Evolutionary conservation across 2,888 invertebrate genomes (phyloP).

Genomic region (Phrixothrix hirtus): DNA sequence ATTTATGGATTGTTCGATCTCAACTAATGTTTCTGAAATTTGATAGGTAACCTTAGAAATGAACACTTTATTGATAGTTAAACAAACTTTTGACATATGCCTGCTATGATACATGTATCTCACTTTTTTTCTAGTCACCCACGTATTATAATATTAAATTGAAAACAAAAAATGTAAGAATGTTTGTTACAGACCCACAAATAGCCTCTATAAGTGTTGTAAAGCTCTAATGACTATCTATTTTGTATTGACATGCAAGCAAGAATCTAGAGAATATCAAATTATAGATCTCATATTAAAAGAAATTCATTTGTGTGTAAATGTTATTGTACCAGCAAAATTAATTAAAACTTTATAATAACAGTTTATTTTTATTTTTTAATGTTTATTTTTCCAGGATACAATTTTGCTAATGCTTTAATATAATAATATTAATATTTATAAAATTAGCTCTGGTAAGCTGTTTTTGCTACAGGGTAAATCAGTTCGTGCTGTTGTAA

Average conservation of each 20-base stretch:
- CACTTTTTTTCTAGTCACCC: not conserved
- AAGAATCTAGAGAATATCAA: not conserved
- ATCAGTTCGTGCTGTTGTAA: constrained; percentile 39
- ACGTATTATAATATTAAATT: no score
- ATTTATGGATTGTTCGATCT: no score
- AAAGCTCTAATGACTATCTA: not conserved
- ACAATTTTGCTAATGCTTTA: not conserved
- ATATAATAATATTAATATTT: constrained; percentile 8
- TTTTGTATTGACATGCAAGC: not conserved
- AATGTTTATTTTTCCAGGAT: constrained; percentile 10
- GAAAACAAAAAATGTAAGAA: not conserved
- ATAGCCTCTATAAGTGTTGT: not conserved
- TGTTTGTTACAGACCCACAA: not conserved
- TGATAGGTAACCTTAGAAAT: no score
- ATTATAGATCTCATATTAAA: constrained; percentile 5
- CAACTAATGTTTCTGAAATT: no score
- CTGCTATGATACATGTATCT: no score
- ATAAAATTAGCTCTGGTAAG: constrained; percentile 44
- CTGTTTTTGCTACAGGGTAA: constrained; percentile 52
- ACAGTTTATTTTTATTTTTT: constrained; percentile 8
- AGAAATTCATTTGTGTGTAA: constrained; percentile 8
- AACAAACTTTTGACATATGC: no score
- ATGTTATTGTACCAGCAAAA: constrained; percentile 5
- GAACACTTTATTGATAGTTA: no score
- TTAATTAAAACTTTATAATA: constrained; percentile 10